Percentiles rank a stretch among this genome's conserved stretches.
These are phyloP conservation scores for Heliothis virescens DNA, from an alignment of 1,140 invertebrate species.

Conservation along the genomic window DNA sequence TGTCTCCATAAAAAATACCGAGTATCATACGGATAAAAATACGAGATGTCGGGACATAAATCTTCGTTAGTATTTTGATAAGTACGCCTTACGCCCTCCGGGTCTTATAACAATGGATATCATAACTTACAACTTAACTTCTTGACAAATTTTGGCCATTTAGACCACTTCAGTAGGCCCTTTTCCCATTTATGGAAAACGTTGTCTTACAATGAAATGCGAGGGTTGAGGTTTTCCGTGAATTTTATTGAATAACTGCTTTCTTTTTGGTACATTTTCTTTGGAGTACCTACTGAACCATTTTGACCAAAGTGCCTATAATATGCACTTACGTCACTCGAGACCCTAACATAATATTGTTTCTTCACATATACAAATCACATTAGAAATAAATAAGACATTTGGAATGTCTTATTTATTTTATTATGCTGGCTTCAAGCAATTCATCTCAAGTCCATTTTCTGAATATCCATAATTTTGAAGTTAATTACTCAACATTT, in stretches of 20 bases:
- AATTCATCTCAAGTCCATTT: no score
- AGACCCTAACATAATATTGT: no score
- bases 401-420: no score
- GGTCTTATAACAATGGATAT: constrained; percentile 46
- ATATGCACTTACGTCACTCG: no score
- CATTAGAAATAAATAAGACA: no score
- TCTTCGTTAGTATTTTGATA: constrained; percentile 53
- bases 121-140: constrained; percentile 55
- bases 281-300: no score
- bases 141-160: constrained; percentile 53
- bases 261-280: no score
- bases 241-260: constrained; percentile 6
- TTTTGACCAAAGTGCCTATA: no score
- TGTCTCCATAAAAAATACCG: constrained; percentile 24
- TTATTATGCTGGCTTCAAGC: no score
- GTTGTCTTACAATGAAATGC: constrained; percentile 33
- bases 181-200: constrained; percentile 28
- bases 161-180: constrained; percentile 48
- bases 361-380: no score
- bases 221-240: not conserved
- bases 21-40: constrained; percentile 39
- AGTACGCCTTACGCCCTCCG: constrained; percentile 41
- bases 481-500: not conserved
- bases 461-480: no score
- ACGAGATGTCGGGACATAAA: constrained; percentile 45